Evolutionary conservation across 2,797 vertebrate genomes (phyloP).

Genomic region (Pantherophis alleghaniensis): DNA sequence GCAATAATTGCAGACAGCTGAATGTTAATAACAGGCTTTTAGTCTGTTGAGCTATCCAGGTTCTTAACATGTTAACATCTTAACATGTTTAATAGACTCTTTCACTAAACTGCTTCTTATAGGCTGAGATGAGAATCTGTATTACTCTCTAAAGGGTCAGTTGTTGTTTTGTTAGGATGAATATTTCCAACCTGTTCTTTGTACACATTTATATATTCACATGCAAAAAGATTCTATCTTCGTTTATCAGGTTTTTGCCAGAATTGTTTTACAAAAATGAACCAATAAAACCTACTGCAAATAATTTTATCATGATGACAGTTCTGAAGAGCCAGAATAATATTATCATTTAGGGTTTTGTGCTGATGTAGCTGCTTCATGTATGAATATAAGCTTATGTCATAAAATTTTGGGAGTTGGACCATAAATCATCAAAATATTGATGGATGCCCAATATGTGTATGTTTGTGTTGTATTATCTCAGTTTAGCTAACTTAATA

Average conservation of each 20-base stretch:
- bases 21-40: too few species aligned
- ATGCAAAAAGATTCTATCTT: neutral
- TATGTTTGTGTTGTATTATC: neutral
- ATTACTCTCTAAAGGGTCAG: neutral
- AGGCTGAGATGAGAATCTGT: neutral
- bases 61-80: neutral
- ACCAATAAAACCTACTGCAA: neutral
- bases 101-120: neutral
- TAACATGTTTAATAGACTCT: neutral
- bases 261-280: neutral
- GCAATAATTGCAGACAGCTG: too few species aligned
- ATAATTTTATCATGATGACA: neutral
- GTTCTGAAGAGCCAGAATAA: neutral
- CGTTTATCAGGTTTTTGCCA: neutral
- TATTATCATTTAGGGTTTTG: neutral
- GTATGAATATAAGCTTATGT: neutral
- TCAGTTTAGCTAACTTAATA: neutral
- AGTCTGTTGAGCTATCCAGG: too few species aligned
- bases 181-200: neutral
- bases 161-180: neutral
- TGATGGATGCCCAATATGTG: neutral
- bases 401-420: neutral
- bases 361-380: neutral
- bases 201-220: neutral
- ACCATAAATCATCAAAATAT: neutral